Conservation (phyloP, 2,888 invertebrate species). For the Platerodrilus igneus region DNA sequence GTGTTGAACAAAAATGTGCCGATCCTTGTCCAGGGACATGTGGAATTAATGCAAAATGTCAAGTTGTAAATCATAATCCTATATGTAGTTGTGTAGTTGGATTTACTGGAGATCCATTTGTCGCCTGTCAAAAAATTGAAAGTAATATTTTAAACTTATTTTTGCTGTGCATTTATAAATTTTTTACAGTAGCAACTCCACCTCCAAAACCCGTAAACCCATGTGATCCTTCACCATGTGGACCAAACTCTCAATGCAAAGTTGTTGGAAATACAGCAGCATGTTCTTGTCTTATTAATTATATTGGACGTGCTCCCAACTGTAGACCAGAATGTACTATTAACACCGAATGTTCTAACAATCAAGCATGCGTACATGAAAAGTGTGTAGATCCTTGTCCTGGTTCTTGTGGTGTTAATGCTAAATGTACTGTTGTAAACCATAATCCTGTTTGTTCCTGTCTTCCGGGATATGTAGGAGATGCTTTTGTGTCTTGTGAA, state of each 20-base stretch:
- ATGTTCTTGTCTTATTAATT: constrained; percentile 75
- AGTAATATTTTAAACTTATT: constrained; percentile 18
- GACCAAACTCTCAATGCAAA: constrained; percentile 77
- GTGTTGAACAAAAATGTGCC: constrained; percentile 59
- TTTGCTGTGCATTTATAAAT: constrained; percentile 11
- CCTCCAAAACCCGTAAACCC: constrained; percentile 55
- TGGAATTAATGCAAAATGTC: constrained; percentile 60
- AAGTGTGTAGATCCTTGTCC: constrained; percentile 80
- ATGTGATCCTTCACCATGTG: constrained; percentile 77
- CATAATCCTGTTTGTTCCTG: constrained; percentile 79
- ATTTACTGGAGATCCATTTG: constrained; percentile 62
- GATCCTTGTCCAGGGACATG: constrained; percentile 66
- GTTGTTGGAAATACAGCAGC: constrained; percentile 78
- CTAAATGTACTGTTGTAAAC: constrained; percentile 78
- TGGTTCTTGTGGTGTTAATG: constrained; percentile 73
- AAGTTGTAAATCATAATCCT: constrained; percentile 64
- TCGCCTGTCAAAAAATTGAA: constrained; percentile 44
- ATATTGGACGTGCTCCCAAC: constrained; percentile 79
- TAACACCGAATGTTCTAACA: constrained; percentile 75
- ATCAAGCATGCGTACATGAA: constrained; percentile 75
- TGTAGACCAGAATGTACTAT: constrained; percentile 80
- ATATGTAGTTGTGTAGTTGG: constrained; percentile 62
- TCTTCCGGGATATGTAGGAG: constrained; percentile 76
- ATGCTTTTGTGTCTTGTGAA: constrained; percentile 61
- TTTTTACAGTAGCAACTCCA: constrained; percentile 45